Evolutionary conservation across 2,888 invertebrate species (phyloP), one percentile per base, ranked within the genome.

Genomic region (Cheiracanthium punctorium): DNA sequence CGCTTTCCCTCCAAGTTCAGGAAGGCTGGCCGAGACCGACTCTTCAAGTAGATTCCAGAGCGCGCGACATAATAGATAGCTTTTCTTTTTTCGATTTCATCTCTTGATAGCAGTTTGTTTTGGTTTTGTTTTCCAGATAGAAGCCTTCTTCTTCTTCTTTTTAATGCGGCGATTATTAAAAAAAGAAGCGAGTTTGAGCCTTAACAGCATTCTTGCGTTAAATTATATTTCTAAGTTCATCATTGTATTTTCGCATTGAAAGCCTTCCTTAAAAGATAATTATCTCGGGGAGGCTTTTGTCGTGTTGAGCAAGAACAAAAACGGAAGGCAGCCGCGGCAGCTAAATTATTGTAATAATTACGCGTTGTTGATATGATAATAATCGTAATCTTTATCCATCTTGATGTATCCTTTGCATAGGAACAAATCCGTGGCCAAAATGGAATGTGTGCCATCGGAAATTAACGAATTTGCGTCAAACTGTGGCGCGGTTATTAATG

Each of bases 1-100:
- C n/a, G n/a, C 58, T 58, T 10, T 32, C 32, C 67, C 29, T 33
- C 72, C 32, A 48, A 69, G 43, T 79, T 79, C 84, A 79, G 79
- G 84, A 84, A 84, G 84, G 79, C 74, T 5, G 24, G 58, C 24
- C 58, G 12, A 58, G 4, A 20, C 24, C 5, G 12, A 12, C 1
- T 58, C n/a, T n/a, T n/a, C n/a, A n/a, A n/a, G 1, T 2, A 48
- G 58, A 58, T 58, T 58, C 58, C 58, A 7, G 5, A 5, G 24
- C 58, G 24, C 20, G 20, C 24, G 58, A 24, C 24, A 24, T 58
- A 58, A 58, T 58, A 24, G 58, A 58, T 58, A 58, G 58, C 24
- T 5, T 58, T 24, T 58, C 5, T 58, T 58, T 48, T 58, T 58
- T 58, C 7, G 20, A 24, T 37, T 58, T 58, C n/a, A n/a, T n/a